Evolutionary conservation across 2,888 invertebrate genomes (phyloP).

Genomic region (Cartodere bifasciata): DNA sequence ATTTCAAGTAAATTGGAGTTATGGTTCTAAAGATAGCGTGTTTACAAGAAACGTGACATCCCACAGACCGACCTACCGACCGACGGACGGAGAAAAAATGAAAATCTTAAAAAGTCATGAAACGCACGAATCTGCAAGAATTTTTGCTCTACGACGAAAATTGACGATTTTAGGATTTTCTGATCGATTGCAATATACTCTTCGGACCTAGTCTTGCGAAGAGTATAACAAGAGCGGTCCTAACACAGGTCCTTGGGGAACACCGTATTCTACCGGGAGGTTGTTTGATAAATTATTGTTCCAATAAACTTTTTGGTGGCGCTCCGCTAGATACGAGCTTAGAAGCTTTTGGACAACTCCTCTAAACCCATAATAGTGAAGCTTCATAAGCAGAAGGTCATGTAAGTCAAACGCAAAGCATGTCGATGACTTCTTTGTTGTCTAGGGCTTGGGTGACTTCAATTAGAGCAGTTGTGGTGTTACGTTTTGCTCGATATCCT

Average conservation of each 20-base stretch:
- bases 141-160: too few relatives aligned
- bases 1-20: too few relatives aligned
- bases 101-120: too few relatives aligned
- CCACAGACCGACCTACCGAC: too few relatives aligned
- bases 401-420: conserved; percentile 8
- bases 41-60: too few relatives aligned
- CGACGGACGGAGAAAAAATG: too few relatives aligned
- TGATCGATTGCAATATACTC: too few relatives aligned
- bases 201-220: too few relatives aligned
- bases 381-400: conserved; percentile 9
- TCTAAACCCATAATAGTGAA: conserved; percentile 10
- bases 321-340: conserved; percentile 10
- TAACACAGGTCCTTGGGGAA: conserved; percentile 16
- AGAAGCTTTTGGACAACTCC: conserved; percentile 7
- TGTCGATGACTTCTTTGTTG: background rate
- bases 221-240: conserved; percentile 15
- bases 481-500: conserved; percentile 4
- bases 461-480: conserved; percentile 6
- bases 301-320: conserved; percentile 12
- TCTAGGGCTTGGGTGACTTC: too few relatives aligned
- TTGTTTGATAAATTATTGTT: conserved; percentile 6
- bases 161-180: too few relatives aligned
- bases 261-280: conserved; percentile 9
- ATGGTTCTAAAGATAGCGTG: too few relatives aligned
- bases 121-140: too few relatives aligned